Conservation (phyloP, 2,797 vertebrate genomes). For the Arctocebus calabarensis region DNA sequence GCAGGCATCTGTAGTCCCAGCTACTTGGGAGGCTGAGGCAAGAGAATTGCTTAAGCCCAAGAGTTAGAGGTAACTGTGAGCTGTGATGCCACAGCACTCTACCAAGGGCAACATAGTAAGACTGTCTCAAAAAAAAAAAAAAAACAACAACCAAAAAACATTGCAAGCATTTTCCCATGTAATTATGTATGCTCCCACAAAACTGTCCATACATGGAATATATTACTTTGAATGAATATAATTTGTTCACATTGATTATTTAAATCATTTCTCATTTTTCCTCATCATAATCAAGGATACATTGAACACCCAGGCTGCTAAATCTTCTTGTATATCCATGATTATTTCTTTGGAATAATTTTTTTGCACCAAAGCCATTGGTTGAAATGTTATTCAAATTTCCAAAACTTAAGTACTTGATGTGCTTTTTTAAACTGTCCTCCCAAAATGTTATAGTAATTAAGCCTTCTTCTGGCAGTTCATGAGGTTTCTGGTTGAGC, state of each 20-base stretch:
- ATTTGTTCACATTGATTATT: background rate
- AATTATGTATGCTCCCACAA: background rate
- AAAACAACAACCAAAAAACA: too few relatives aligned
- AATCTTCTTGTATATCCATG: background rate
- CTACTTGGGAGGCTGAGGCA: too few relatives aligned
- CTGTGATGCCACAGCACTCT: too few relatives aligned
- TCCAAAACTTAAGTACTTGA: background rate
- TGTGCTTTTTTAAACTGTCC: background rate
- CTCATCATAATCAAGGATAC: background rate
- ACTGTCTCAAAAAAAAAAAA: too few relatives aligned
- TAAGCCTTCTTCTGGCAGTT: background rate
- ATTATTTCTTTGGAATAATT: constrained; percentile 22
- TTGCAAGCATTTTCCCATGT: background rate
- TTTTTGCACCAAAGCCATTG: background rate
- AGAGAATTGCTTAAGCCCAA: too few relatives aligned
- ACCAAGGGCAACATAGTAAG: too few relatives aligned
- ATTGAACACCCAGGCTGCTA: background rate
- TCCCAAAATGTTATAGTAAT: background rate
- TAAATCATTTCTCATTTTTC: background rate
- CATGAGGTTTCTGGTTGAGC: background rate
- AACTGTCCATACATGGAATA: background rate
- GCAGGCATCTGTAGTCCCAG: too few relatives aligned
- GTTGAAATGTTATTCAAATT: background rate
- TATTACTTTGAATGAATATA: background rate
- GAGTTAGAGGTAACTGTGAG: too few relatives aligned